A percentile compares a stretch with the other conserved stretches of the same genome.
phyloP scores from a whole-genome alignment of 2,113 vertebrate genomes.

The Seriola rivoliana region DNA sequence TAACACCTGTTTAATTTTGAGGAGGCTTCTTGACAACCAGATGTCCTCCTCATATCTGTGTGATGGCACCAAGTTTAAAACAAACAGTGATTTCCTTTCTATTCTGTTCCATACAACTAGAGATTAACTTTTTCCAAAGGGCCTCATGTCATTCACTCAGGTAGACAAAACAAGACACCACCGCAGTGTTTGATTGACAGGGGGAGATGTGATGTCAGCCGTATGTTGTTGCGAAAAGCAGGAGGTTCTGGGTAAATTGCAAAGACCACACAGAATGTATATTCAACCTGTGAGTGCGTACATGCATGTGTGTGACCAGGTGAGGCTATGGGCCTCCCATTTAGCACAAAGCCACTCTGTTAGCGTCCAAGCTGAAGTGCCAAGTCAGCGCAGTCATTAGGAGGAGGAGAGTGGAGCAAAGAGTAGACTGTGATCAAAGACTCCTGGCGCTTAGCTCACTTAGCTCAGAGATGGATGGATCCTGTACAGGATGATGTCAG shows the following conservation, averaged over 20 bases:
- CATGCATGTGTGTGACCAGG: slow-evolving; percentile 22
- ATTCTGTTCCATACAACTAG: not conserved
- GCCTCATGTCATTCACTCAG: not conserved
- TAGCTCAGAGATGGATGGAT: slow-evolving; percentile 18
- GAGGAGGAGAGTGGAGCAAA: slow-evolving; percentile 2
- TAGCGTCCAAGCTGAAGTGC: slow-evolving; percentile 29
- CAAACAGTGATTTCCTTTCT: slow-evolving; percentile 5
- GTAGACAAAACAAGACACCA: slow-evolving; percentile 14
- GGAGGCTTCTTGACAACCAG: not conserved
- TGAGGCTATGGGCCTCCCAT: slow-evolving; percentile 38
- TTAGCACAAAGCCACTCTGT: slow-evolving; percentile 68
- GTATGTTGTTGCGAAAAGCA: not conserved
- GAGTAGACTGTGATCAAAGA: slow-evolving; percentile 61
- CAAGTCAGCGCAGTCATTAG: slow-evolving; percentile 25
- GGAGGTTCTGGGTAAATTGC: slow-evolving; percentile 17
- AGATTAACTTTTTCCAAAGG: not conserved
- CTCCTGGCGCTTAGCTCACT: slow-evolving; percentile 4
- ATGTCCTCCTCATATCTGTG: not conserved
- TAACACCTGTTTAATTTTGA: not conserved
- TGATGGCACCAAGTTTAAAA: not conserved
- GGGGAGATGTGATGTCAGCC: not conserved
- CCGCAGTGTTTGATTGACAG: slow-evolving; percentile 1
- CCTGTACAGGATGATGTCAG: slow-evolving; percentile 26
- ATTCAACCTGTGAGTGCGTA: slow-evolving; percentile 5
- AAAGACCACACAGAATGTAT: slow-evolving; percentile 51